Percentiles rank a stretch among this genome's conserved stretches.
phyloP scores from a whole-genome alignment of 2,113 vertebrate genomes.

The Podocnemis expansa region DNA sequence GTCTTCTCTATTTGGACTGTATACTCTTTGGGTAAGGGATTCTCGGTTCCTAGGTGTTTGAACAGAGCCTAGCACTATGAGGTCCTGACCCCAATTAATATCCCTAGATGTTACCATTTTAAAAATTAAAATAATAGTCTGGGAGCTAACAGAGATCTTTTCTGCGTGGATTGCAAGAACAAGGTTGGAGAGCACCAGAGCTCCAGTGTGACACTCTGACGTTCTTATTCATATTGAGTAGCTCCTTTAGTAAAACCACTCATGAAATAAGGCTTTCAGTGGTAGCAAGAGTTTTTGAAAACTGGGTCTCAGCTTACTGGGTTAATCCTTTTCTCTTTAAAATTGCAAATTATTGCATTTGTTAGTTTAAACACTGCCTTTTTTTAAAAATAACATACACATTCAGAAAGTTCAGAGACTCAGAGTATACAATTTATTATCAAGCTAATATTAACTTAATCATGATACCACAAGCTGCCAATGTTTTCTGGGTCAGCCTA shows the following conservation, averaged over 20 bases:
- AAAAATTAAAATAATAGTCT: not conserved
- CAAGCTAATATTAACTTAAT: slow-evolving; percentile 17
- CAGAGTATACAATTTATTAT: not conserved
- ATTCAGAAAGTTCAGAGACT: not conserved
- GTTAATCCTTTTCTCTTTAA: not conserved
- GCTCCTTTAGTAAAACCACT: not conserved
- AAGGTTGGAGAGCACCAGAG: not conserved
- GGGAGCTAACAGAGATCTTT: accelerated
- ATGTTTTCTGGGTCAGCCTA: slow-evolving; percentile 9
- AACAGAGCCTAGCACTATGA: accelerated
- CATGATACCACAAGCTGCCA: slow-evolving; percentile 28
- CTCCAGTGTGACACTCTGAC: not conserved
- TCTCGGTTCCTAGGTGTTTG: not conserved
- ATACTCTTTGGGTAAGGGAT: not conserved
- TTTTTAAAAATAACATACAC: not conserved
- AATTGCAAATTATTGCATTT: not conserved
- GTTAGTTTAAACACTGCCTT: not conserved
- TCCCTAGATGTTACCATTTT: not conserved
- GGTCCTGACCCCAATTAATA: not conserved
- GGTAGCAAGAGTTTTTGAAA: not conserved
- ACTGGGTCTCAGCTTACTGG: not conserved
- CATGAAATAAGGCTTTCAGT: not conserved
- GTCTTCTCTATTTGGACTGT: accelerated
- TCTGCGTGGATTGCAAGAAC: not conserved
- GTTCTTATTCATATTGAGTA: not conserved